Conservation (phyloP, 2,113 vertebrate genomes). For the Pseudopipra pipra region DNA sequence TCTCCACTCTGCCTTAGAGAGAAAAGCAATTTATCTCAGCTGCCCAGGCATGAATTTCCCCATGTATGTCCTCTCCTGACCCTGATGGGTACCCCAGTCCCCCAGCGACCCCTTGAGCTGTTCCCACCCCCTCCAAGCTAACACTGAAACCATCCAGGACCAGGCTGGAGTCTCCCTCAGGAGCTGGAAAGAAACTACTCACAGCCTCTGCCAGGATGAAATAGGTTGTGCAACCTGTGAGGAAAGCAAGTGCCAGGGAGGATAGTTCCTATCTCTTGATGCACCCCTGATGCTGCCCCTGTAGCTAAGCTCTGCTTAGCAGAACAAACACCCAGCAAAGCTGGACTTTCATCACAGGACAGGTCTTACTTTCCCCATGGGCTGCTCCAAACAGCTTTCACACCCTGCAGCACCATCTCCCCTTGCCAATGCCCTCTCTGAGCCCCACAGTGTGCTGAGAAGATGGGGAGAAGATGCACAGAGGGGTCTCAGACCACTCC, state of each 20-base stretch:
- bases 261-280: not conserved
- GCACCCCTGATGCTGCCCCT: not conserved
- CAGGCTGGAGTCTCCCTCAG: not conserved
- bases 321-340: not conserved
- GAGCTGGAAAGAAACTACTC: not conserved
- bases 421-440: not conserved
- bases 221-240: not conserved
- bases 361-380: rapidly evolving
- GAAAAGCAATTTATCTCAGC: not conserved
- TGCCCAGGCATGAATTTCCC: not conserved
- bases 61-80: not conserved
- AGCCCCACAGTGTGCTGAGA: rapidly evolving
- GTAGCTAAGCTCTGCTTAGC: not conserved
- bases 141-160: not conserved
- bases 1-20: not conserved
- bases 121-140: not conserved
- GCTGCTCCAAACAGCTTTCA: not conserved
- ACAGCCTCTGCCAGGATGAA: not conserved
- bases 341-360: not conserved
- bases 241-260: not conserved
- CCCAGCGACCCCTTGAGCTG: rapidly evolving
- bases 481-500: not conserved
- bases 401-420: not conserved
- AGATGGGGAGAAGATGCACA: not conserved
- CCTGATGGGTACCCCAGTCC: not conserved